These are phyloP conservation scores for Nannoperca obscura DNA, from an alignment of 2,797 vertebrate genomes.

Conservation along the genomic window DNA sequence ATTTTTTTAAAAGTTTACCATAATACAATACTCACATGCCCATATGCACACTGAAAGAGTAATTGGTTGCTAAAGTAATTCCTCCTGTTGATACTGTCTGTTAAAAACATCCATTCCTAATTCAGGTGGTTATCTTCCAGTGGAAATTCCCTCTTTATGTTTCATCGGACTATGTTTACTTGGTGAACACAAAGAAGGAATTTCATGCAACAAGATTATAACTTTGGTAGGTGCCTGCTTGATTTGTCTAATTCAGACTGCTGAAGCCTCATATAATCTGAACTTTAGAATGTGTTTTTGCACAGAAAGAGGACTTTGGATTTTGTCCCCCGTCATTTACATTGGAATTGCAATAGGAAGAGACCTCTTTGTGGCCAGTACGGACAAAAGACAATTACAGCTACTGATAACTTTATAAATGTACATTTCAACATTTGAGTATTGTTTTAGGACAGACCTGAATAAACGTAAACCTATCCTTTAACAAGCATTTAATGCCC, in stretches of 20 bases:
- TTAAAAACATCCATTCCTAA: background rate
- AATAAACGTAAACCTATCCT: background rate
- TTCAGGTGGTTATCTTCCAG: background rate
- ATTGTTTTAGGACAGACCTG: background rate
- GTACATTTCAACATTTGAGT: background rate
- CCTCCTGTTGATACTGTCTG: background rate
- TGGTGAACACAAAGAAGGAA: background rate
- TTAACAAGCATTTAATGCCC: background rate
- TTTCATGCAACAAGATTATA: background rate
- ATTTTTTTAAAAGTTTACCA: background rate
- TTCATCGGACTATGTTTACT: background rate
- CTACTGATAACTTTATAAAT: background rate
- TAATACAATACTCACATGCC: background rate
- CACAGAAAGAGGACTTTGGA: background rate
- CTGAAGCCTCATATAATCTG: background rate
- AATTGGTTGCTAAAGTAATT: background rate
- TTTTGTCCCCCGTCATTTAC: no score
- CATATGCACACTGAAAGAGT: background rate
- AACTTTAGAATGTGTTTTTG: background rate
- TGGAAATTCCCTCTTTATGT: background rate
- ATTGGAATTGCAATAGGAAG: no score
- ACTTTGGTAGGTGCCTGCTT: background rate
- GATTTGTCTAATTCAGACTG: background rate
- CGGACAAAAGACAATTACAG: background rate
- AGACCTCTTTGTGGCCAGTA: background rate